A percentile compares a stretch with the other conserved stretches of the same genome.
Conservation (phyloP, 2,797 vertebrate species). For the Lateolabrax maculatus region DNA sequence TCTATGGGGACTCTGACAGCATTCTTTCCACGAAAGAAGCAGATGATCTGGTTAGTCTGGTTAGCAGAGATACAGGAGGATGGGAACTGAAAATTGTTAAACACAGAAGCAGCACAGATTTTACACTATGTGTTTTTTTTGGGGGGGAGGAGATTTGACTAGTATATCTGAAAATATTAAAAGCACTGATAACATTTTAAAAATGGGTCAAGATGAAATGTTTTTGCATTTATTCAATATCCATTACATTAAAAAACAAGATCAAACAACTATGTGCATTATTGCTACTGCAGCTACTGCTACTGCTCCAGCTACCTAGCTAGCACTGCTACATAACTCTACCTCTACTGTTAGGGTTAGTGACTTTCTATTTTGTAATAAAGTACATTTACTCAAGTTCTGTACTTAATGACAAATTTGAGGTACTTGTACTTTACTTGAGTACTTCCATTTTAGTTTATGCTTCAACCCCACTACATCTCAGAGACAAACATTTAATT, state of each 20-base stretch:
- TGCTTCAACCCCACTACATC: no score
- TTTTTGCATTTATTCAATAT: neutral
- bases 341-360: neutral
- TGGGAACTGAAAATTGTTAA: neutral
- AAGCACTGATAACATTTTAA: neutral
- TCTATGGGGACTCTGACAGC: neutral
- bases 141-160: neutral
- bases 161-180: neutral
- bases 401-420: no score
- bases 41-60: constrained; percentile 44
- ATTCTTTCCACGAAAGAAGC: constrained; percentile 11
- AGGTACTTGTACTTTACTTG: no score
- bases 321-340: neutral
- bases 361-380: no score
- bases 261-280: neutral
- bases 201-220: no score
- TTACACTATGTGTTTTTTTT: neutral
- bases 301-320: neutral
- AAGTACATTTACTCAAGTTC: no score
- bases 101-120: neutral
- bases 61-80: neutral
- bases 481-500: no score
- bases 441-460: no score
- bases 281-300: neutral
- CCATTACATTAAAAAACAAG: neutral